Evolutionary conservation across 1,140 invertebrate genomes (phyloP), one percentile per base, ranked within the genome.

Genomic region (Homalodisca vitripennis): DNA sequence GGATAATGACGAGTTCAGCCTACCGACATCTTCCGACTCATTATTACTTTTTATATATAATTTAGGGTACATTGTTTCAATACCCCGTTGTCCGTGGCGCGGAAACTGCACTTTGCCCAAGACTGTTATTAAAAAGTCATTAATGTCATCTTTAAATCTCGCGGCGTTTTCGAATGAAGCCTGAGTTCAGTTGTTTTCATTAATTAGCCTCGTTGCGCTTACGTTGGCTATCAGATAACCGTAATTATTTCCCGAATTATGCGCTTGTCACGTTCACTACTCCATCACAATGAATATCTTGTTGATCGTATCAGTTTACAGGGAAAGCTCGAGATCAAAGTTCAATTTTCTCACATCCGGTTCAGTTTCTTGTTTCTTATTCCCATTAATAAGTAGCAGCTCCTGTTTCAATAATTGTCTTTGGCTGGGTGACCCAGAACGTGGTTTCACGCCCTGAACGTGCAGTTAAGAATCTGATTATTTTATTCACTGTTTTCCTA

Each of bases 81-180:
- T 60, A 27, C 34, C 34, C 6, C 10, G 55, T 27, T 6, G 14
- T 60, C 27, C 24, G 2, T 26, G 55, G 55, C 26, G 55, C 24
- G 55, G 55, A 60, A 60, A 60, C 55, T 53, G 12, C 48, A 22
- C 12, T 41, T 17, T 12, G 55, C 2, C 55, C 14, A 20, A 30
- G 22, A 6, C 3, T 13, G 55, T 60, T 60, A 60, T 60, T 60
- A 60, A 60, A 27, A 60, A 60, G 55, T 60, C 55, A 60, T 60
- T 60, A 60, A 60, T 60, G 55, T 60, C 55, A 60, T 60, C 55
- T 60, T 60, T 12, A 60, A 60, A 60, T 60, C 55, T 60, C 55
- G 55, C 14, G 24, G 12, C 55, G 24, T 27, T 26, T 60, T 60
- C 55, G 48, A 53, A 3, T 22, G 48, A 6, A 10, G 48, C 6